These are phyloP conservation scores for Atherinosoma microstoma DNA, from an alignment of 2,797 vertebrate genomes.

Conservation along the genomic window DNA sequence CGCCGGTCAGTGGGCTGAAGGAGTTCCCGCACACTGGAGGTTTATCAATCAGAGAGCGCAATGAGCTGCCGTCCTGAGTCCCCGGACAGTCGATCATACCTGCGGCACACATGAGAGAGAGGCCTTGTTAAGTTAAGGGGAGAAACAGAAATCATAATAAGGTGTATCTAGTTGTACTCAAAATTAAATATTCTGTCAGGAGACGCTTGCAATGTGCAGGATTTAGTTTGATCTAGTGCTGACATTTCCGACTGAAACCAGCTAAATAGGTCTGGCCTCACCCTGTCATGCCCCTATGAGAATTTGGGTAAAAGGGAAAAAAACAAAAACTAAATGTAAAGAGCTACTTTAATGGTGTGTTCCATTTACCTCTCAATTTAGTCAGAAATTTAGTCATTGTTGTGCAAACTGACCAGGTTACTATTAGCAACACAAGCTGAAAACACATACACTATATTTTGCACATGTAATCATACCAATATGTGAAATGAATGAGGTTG, in stretches of 20 bases:
- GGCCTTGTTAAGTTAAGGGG: not conserved
- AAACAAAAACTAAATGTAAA: not conserved
- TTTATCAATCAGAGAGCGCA: slow-evolving; percentile 96
- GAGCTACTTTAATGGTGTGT: not conserved
- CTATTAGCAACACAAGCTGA: not conserved
- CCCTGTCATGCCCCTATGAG: not conserved
- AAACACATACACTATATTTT: not conserved
- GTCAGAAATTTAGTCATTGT: not conserved
- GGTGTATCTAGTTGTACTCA: not conserved
- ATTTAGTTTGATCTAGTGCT: not conserved
- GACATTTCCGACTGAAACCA: not conserved
- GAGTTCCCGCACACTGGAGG: slow-evolving; percentile 96
- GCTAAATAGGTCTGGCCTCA: not conserved
- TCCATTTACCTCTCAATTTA: not conserved
- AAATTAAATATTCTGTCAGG: not conserved
- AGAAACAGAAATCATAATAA: not conserved
- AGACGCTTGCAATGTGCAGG: not conserved
- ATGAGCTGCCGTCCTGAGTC: slow-evolving; percentile 94
- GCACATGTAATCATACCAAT: not conserved
- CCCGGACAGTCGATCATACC: slow-evolving; percentile 97
- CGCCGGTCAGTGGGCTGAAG: slow-evolving; percentile 94
- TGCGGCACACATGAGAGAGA: slow-evolving; percentile 44
- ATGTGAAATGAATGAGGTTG: not conserved
- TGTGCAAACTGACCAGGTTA: not conserved
- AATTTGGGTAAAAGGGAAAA: not conserved